These are phyloP conservation scores for Julus scanicus DNA, from an alignment of 2,888 invertebrate genomes.

Conservation along the genomic window DNA sequence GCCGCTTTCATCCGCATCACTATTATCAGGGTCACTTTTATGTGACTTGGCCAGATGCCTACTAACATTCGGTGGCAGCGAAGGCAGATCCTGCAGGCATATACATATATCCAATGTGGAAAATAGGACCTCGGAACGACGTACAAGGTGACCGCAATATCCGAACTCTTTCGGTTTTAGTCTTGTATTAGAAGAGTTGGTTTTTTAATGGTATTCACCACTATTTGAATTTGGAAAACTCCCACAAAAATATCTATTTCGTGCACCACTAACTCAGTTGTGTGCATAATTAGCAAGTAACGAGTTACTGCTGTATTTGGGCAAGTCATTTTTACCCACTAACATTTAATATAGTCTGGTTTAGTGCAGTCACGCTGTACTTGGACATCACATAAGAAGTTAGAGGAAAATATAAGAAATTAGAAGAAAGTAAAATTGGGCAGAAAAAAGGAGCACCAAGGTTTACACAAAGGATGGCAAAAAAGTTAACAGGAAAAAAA, in stretches of 20 bases:
- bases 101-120: conserved; percentile 41
- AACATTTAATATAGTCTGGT: not conserved
- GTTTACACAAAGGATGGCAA: not conserved
- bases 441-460: not conserved
- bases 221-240: no score
- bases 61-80: conserved; percentile 16
- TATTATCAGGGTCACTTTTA: conserved; percentile 55
- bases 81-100: conserved; percentile 40
- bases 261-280: no score
- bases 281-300: no score
- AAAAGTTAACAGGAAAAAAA: not conserved
- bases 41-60: conserved; percentile 50
- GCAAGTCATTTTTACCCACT: no score
- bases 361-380: not conserved
- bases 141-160: not conserved
- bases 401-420: not conserved
- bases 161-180: not conserved
- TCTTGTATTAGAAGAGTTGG: not conserved
- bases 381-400: not conserved
- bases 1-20: conserved; percentile 51
- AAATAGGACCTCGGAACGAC: not conserved
- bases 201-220: no score
- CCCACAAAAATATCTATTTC: no score
- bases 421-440: not conserved
- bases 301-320: no score